Evolutionary conservation across 2,888 invertebrate species (phyloP), one percentile per base, ranked within the genome.

Genomic region (Chrysina gloriosa): DNA sequence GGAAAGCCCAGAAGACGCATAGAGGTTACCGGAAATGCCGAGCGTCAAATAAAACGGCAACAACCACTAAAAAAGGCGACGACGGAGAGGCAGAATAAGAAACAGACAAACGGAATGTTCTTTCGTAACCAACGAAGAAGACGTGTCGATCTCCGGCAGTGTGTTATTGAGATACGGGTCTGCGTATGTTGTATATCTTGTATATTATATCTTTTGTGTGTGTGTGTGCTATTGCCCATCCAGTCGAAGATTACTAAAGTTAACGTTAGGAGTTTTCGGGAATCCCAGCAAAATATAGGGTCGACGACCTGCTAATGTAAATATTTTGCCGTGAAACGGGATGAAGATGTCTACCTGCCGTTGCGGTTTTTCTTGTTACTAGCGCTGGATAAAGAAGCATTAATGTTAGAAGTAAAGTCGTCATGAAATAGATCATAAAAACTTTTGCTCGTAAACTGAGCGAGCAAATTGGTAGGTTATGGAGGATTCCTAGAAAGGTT

Each of bases 11-110:
- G 58, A 25, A 58, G 25, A 58, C 42, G 39, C 25, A 16, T 34
- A 6, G 58, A 58, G 58, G 58, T 58, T 58, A 58, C 39, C 58
- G 58, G 58, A 58, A 58, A 58, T 58, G 58, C 58, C 58, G 39
- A 25, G 39, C 25, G 16, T 25, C 58, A 39, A 39, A 42, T 39
- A 56, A 56, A 56, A 39, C 29, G 14, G 36, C 58, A 3, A 58
- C 34, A 42, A 21, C 2, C 34, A 56, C 54, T 21, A 56, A 56
- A 56, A 42, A 6, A 1, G 36, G 14, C 3, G 36, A 36, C 11
- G 14, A 36, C 11, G 36, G 14, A 36, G 3, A 42, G 42, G 14
- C 2, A 42, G 16, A 42, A 42, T 16, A 19, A 14, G 3, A n/a
- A 42, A 42, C 3, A 42, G 16, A 42, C 16, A 19, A 7, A 4